Evolutionary conservation across 2,888 invertebrate species (phyloP).

Genomic region (Eudasyphora cyanicolor): DNA sequence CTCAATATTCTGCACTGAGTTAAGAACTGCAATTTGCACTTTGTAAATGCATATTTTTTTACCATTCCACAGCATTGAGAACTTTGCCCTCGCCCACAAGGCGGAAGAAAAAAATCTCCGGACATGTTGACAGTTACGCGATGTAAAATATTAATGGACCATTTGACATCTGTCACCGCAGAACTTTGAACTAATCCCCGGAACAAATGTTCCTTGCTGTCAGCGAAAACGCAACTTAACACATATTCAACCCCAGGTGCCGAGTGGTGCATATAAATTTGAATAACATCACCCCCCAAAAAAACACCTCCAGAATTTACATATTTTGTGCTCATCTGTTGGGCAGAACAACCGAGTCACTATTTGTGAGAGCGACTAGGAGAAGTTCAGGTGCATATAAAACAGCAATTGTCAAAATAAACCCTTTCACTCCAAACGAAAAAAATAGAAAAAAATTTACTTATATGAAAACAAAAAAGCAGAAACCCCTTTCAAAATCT

Average conservation of each 20-base stretch:
- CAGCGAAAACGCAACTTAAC: not conserved
- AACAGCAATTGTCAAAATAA: slow-evolving; percentile 37
- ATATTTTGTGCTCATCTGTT: slow-evolving; percentile 1
- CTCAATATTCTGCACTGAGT: no score
- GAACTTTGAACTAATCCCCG: not conserved
- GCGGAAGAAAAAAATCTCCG: no score
- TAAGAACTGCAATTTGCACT: no score
- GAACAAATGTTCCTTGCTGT: not conserved
- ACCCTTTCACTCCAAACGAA: slow-evolving; percentile 20
- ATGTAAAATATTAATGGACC: not conserved
- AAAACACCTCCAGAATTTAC: no score
- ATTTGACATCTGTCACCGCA: not conserved
- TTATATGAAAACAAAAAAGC: not conserved
- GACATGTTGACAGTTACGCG: not conserved
- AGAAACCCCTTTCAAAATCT: not conserved
- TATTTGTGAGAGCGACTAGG: not conserved
- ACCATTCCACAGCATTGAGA: no score
- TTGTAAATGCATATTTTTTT: no score
- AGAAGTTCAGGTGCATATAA: slow-evolving; percentile 32
- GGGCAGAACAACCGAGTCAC: not conserved
- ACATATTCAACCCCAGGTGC: not conserved
- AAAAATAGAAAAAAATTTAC: no score
- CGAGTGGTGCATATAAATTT: not conserved
- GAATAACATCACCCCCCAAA: slow-evolving; percentile 1
- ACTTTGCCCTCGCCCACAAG: no score